phyloP scores from a whole-genome alignment of 2,888 invertebrate genomes.

The Morpho deidamia region DNA sequence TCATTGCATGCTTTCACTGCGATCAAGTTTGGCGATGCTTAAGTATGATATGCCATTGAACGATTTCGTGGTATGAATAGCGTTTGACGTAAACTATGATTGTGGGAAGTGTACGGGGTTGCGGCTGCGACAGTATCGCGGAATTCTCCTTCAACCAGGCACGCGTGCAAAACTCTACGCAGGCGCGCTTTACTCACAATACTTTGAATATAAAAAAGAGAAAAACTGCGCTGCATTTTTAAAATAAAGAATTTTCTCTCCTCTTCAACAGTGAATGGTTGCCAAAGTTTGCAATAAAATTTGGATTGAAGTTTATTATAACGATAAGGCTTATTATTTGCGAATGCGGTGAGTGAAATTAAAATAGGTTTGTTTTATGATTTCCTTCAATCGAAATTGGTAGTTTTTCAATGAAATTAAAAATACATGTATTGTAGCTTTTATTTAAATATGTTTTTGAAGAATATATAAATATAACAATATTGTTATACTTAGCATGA shows the following conservation, averaged over 20 bases:
- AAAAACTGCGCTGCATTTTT: not conserved
- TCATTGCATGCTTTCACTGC: constrained; percentile 12
- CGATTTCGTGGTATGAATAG: constrained; percentile 4
- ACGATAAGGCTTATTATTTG: constrained; percentile 50
- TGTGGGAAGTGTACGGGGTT: constrained; percentile 29
- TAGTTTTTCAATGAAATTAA: not conserved
- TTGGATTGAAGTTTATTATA: constrained; percentile 18
- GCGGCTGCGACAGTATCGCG: constrained; percentile 27
- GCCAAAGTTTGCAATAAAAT: constrained; percentile 3
- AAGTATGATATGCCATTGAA: constrained; percentile 2
- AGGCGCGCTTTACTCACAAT: constrained; percentile 5
- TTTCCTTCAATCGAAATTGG: constrained; percentile 7
- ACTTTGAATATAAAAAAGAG: not conserved
- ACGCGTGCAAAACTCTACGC: constrained; percentile 19
- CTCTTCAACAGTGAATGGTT: constrained; percentile 2
- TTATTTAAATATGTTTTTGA: no score
- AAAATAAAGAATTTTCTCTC: not conserved
- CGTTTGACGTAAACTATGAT: constrained; percentile 14
- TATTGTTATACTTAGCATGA: no score
- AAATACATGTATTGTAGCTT: no score
- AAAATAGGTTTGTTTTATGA: constrained; percentile 25
- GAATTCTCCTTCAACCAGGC: constrained; percentile 23
- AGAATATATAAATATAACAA: no score
- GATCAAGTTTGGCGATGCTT: constrained; percentile 9
- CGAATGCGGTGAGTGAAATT: constrained; percentile 50